phyloP scores from a whole-genome alignment of 2,113 vertebrate genomes.

The Lethenteron reissneri region DNA sequence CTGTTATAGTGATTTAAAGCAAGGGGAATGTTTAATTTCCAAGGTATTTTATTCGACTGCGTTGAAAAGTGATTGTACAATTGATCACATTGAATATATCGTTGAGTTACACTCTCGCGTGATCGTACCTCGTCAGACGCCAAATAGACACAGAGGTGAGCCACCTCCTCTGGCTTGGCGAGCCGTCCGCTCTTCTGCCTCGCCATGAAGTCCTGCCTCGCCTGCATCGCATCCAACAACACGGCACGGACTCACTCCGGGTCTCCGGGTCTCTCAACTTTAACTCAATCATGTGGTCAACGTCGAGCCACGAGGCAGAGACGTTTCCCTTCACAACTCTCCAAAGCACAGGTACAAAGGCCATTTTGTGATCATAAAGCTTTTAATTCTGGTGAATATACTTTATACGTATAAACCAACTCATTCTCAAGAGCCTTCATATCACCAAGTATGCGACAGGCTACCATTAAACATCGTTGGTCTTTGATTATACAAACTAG shows the following conservation, averaged over 20 bases:
- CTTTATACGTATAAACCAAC: no score
- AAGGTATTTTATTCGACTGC: neutral
- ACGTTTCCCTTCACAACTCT: neutral
- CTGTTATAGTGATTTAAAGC: neutral
- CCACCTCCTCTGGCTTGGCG: slow-evolving; percentile 67
- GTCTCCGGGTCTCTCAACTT: neutral
- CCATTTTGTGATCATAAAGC: no score
- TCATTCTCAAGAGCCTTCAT: no score
- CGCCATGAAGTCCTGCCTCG: slow-evolving; percentile 51
- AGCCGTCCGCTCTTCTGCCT: slow-evolving; percentile 66
- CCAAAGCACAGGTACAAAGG: neutral
- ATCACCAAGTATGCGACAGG: no score
- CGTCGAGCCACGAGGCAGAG: neutral
- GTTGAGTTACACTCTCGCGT: neutral
- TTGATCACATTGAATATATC: neutral
- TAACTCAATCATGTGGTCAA: neutral
- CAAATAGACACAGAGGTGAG: slow-evolving; percentile 64
- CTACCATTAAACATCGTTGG: no score
- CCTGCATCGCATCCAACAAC: slow-evolving; percentile 21
- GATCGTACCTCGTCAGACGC: slow-evolving; percentile 68
- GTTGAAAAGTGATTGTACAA: neutral
- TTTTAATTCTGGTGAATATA: no score
- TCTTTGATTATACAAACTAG: no score
- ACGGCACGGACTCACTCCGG: slow-evolving; percentile 6
- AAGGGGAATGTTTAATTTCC: neutral